Conservation (phyloP, 2,888 invertebrate species). For the Aspidiotus rigidus region DNA sequence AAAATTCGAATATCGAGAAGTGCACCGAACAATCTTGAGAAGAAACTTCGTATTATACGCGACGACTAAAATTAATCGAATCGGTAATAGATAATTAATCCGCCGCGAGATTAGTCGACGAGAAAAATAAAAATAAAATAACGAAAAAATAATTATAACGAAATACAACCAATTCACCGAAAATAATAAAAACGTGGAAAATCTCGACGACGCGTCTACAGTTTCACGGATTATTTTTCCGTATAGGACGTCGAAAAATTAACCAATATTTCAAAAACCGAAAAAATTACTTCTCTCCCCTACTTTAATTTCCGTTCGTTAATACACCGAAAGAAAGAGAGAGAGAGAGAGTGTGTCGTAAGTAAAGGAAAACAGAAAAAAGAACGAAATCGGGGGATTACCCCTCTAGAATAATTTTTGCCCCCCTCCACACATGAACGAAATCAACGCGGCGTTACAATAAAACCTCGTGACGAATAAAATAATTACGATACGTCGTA, state of each 20-base stretch:
- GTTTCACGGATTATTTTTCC: slow-evolving; percentile 29
- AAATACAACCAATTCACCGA: not conserved
- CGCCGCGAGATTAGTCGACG: not conserved
- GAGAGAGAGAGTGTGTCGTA: no score
- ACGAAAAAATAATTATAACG: not conserved
- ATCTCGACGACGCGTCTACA: slow-evolving; percentile 18
- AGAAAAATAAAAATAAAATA: not conserved
- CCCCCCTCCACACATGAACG: slow-evolving; percentile 24
- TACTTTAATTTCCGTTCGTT: slow-evolving; percentile 33
- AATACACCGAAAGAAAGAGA: not conserved
- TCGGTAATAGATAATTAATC: no score
- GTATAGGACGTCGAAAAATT: slow-evolving; percentile 22
- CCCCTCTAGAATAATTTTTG: slow-evolving; percentile 25
- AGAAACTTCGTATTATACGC: no score
- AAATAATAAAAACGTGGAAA: slow-evolving; percentile 13
- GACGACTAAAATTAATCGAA: no score
- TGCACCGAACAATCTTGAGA: no score
- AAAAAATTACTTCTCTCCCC: slow-evolving; percentile 27
- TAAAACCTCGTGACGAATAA: slow-evolving; percentile 32
- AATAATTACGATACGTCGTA: slow-evolving; percentile 10
- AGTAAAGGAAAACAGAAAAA: no score
- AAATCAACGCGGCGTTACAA: slow-evolving; percentile 21
- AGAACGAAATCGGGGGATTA: slow-evolving; percentile 18
- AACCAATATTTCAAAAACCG: slow-evolving; percentile 31
- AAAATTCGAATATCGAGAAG: no score